phyloP scores from a whole-genome alignment of 2,797 vertebrate species.

The Triplophysa bombifrons region DNA sequence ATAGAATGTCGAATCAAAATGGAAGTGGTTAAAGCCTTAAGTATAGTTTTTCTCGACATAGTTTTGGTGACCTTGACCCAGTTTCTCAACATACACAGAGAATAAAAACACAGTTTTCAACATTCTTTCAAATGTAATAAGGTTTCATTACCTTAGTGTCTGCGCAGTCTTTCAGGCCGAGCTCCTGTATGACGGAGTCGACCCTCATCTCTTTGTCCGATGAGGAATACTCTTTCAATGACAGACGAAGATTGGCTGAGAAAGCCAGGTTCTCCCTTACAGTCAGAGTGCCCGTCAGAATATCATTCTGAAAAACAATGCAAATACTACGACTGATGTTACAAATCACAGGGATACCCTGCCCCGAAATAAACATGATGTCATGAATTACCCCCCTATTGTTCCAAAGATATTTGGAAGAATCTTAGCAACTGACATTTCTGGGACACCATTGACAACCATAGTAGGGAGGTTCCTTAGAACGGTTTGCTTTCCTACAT shows the following conservation, averaged over 20 bases:
- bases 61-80: not conserved
- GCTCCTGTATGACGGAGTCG: conserved; percentile 53
- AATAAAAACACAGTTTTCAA: not conserved
- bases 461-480: no score
- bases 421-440: no score
- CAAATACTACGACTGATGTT: not conserved
- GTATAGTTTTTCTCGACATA: not conserved
- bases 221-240: conserved; percentile 3
- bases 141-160: conserved; percentile 41
- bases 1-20: not conserved
- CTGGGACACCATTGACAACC: no score
- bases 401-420: no score
- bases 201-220: conserved; percentile 53
- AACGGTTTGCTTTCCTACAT: no score
- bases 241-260: conserved; percentile 53
- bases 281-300: conserved; percentile 56
- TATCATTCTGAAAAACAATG: conserved; percentile 33
- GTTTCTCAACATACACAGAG: not conserved
- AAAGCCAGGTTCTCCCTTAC: conserved; percentile 54
- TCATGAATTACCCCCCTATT: no score
- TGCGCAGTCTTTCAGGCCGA: conserved; percentile 55
- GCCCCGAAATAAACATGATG: no score
- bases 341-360: not conserved
- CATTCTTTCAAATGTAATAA: not conserved
- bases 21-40: not conserved